A percentile compares a stretch with the other conserved stretches of the same genome.
Conservation (phyloP, 1,140 invertebrate genomes). For the Drosophila asahinai region DNA sequence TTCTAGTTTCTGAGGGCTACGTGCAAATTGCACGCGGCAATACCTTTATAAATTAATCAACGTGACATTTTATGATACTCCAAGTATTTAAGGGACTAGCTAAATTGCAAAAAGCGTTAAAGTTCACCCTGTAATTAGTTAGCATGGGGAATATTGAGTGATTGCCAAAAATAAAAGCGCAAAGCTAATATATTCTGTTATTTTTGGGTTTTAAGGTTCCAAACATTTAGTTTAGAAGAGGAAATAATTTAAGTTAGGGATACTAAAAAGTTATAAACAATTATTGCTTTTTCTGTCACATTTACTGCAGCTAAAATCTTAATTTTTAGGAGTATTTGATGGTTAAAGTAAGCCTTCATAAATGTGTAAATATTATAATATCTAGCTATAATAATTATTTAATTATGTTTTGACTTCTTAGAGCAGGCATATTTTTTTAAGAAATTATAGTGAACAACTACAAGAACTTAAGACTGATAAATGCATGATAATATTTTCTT, state of each 20-base stretch:
- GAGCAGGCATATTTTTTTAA: too few species aligned
- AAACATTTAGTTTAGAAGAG: too few species aligned
- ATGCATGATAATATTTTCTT: too few species aligned
- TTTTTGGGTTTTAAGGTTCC: too few species aligned
- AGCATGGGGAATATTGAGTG: background rate
- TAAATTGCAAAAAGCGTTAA: background rate
- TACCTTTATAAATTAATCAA: slow-evolving; percentile 39
- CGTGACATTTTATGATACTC: slow-evolving; percentile 67
- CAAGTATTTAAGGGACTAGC: slow-evolving; percentile 26
- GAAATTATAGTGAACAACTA: too few species aligned
- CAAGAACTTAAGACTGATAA: too few species aligned
- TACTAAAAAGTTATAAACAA: background rate
- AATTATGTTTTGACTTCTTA: background rate
- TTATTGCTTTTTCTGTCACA: background rate
- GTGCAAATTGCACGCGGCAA: slow-evolving; percentile 33
- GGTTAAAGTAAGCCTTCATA: too few species aligned
- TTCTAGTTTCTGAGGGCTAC: slow-evolving; percentile 26
- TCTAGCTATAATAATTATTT: background rate
- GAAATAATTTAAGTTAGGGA: too few species aligned
- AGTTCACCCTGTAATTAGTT: background rate
- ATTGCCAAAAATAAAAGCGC: background rate
- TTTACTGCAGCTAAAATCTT: too few species aligned
- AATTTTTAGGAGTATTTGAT: background rate
- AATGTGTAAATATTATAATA: background rate
- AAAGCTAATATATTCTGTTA: background rate